Evolutionary conservation across 2,888 invertebrate species (phyloP).

Genomic region (Epistrophe grossulariae): DNA sequence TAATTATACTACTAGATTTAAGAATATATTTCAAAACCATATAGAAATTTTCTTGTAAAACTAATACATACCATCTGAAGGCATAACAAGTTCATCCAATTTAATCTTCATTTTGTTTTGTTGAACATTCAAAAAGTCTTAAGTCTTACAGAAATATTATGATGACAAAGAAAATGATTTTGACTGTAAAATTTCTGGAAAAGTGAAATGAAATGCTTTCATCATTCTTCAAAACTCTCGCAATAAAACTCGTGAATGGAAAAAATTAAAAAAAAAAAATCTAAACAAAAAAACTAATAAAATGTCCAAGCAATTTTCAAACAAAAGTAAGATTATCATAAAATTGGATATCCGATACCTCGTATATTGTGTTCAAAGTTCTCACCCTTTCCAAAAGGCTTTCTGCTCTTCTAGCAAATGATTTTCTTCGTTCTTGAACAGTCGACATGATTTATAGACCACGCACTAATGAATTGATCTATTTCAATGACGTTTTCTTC

Average conservation of each 20-base stretch:
- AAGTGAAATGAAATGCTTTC: neutral
- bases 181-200: too few species aligned
- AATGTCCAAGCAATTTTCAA: slow-evolving; percentile 9
- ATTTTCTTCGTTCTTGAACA: slow-evolving; percentile 81
- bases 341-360: slow-evolving; percentile 84
- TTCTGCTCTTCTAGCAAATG: slow-evolving; percentile 83
- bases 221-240: neutral
- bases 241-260: neutral
- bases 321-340: slow-evolving; percentile 77
- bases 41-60: too few species aligned
- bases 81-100: too few species aligned
- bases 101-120: too few species aligned
- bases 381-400: slow-evolving; percentile 84
- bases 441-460: slow-evolving; percentile 78
- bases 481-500: neutral
- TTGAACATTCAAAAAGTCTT: too few species aligned
- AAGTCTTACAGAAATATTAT: too few species aligned
- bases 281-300: neutral
- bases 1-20: too few species aligned
- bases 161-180: too few species aligned
- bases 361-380: slow-evolving; percentile 83
- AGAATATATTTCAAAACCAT: too few species aligned
- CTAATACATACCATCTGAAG: too few species aligned
- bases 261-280: slow-evolving; percentile 10
- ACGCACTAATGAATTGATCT: slow-evolving; percentile 13